Base-by-base conservation (phyloP, 2,888 invertebrate species). In the Stratiomys singularior region DNA sequence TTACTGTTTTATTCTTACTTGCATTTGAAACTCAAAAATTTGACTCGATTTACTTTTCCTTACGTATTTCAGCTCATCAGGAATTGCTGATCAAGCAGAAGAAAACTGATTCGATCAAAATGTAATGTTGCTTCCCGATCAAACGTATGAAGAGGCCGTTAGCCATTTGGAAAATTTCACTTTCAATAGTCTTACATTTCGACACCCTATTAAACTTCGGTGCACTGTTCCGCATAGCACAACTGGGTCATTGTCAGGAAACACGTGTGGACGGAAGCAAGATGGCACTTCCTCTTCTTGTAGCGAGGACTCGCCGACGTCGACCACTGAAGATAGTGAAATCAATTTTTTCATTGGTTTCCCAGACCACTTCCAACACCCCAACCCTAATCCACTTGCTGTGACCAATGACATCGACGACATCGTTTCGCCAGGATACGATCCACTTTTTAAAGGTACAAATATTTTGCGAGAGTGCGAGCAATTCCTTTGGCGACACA, bases 121-220 rank as follows among this genome's bases (percentile, higher is more conserved):
- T 84, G 85, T 84, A 84, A 91, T 91, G 93, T 90, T 94, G 88
- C 90, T 92, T 88, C 93, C 94, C 82, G 94, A 94, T 89, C 92
- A 94, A 89, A 93, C 92, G 83, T 94, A 94, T 89, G 93, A 93
- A 88, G 90, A 90, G 85, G 81, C 80, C 58, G 63, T 37, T 83
- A 71, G 82, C 77, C 78, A 66, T 21, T 27, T 69, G 27, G 56
- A 76, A 28, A 69, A 69, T 5, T 47, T 69, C 25, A 46, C 13
- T 15, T n/a, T 2, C 15, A 23, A 46, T 1, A 11, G 18, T n/a
- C n/a, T n/a, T 13, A 3, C 25, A 37, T 11, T 23, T 1, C 28
- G 25, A 30, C 15, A 7, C n/a, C 25, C 9, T 5, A 37, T 9
- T 37, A 37, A 37, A 37, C 37, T 37, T 15, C 2, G 18, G 52